phyloP scores from a whole-genome alignment of 2,888 invertebrate genomes.

The Luffia ferchaultella region DNA sequence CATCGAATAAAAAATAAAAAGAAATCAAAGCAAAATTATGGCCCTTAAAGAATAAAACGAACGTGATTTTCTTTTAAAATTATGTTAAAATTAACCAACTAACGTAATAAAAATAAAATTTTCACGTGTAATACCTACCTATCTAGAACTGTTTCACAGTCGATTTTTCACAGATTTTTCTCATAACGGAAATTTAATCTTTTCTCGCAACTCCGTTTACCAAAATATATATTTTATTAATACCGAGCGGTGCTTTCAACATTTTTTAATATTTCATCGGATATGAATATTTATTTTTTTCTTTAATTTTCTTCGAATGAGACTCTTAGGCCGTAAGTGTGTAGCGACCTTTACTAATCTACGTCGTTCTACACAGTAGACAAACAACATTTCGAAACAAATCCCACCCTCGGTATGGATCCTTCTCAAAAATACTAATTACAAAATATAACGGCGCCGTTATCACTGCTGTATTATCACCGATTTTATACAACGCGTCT shows the following conservation, averaged over 20 bases:
- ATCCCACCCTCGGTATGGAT: conserved; percentile 25
- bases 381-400: conserved; percentile 64
- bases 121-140: conserved; percentile 54
- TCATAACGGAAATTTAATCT: no score
- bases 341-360: conserved; percentile 25
- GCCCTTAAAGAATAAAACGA: conserved; percentile 34
- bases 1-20: conserved; percentile 33
- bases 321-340: neutral
- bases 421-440: neutral
- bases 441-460: neutral
- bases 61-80: conserved; percentile 32
- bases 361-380: conserved; percentile 64
- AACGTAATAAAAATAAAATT: conserved; percentile 40
- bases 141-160: conserved; percentile 49
- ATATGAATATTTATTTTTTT: neutral
- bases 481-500: neutral
- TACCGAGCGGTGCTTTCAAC: neutral
- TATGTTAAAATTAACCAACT: conserved; percentile 47
- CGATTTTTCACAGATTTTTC: conserved; percentile 25
- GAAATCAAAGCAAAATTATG: conserved; percentile 65
- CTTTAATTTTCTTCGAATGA: neutral
- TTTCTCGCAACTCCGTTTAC: neutral
- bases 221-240: neutral
- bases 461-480: conserved; percentile 1
- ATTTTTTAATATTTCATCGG: no score